Evolutionary conservation across 2,888 invertebrate genomes (phyloP), one percentile per base, ranked within the genome.

Genomic region (Chaitophorus viminalis): DNA sequence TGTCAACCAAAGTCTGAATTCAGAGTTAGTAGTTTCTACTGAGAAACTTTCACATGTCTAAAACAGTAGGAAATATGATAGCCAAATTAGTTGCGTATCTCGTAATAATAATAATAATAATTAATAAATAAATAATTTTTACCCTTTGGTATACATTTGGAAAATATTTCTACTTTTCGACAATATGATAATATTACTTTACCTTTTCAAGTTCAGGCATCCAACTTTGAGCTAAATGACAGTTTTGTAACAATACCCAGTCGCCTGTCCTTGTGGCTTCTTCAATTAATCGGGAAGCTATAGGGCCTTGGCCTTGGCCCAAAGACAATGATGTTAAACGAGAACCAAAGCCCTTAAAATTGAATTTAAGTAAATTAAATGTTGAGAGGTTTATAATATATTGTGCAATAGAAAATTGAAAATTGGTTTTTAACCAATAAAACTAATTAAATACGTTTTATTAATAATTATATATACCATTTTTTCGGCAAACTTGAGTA

Each of bases 1-100:
- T 2, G 98, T 98, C 54, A 98, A 92, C 98, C 98, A 98, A 18
- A 98, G 92, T 33, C 98, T 94, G 91, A 98, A 98, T 91, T 97
- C 96, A 0, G 96, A 95, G 92, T 98, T 96, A 0, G 96, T 97
- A 5, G 89, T 84, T 89, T 98, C 97, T 0, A 95, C 94, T 2
- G 93, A 91, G 33, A 98, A 92, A 82, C 95, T 94, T 91, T 98
- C 98, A 91, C 97, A 98, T 89, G 97, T 95, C 94, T 95, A 91
- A 88, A 88, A 89, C 75, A 84, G 8, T 36, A 25, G 33, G 25
- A 33, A 36, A 74, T 4, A 74, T 25, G 0, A 74, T 74, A 0
- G 33, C 18, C 21, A 25, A 36, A 74, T 1, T 29, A 29, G 11
- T 68, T 46, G 46, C 46, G 2, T 46, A 14, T 46, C 1, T 46